Evolutionary conservation across 2,113 vertebrate genomes (phyloP), one percentile per base, ranked within the genome.

Genomic region (Falco punctatus): DNA sequence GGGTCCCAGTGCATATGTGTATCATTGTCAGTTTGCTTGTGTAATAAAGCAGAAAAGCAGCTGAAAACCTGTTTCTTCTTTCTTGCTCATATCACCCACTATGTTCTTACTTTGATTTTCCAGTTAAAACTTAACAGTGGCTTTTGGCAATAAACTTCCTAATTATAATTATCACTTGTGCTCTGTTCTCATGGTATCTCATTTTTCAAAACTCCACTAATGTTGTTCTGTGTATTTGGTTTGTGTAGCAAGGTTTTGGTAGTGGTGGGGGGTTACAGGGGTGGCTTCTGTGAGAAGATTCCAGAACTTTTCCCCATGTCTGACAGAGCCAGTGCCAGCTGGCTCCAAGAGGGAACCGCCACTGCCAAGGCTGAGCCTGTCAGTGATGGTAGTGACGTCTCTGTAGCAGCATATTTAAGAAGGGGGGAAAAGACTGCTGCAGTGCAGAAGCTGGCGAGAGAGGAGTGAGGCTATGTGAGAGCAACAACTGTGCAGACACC

Each of bases 261-360:
- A 35, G 27, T 2, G 38, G 38, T 3, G 4, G 1, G 24, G 0
- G 9, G 9, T 4, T 46, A 20, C 5, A 30, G 7, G 3, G 7
- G 9, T 35, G 13, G 11, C 8, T 80, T 58, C 33, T 85, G 46
- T 71, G 26, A 71, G 49, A 59, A 64, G 15, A 1, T 38, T 7
- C 10, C 13, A 69, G 40, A 65, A 40, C 5, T 18, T 85, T 59
- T 4, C 12, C 6, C 5, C 0, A 2, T 14, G 24, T 83, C 57
- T 3, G 3, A 38, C 0, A 69, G 10, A 82, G 4, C 5, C 3
- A 42, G 5, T 18, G 10, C 2, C 55, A 64, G 32, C 3, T 0
- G 2, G 11, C 19, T 81, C 9, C 12, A 35, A 55, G 13, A 8
- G 0, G 0, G 13, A 26, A 4, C 7, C 0, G 0, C 3, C 1